Conservation (phyloP, 2,797 vertebrate genomes). For the Mus minutoides region DNA sequence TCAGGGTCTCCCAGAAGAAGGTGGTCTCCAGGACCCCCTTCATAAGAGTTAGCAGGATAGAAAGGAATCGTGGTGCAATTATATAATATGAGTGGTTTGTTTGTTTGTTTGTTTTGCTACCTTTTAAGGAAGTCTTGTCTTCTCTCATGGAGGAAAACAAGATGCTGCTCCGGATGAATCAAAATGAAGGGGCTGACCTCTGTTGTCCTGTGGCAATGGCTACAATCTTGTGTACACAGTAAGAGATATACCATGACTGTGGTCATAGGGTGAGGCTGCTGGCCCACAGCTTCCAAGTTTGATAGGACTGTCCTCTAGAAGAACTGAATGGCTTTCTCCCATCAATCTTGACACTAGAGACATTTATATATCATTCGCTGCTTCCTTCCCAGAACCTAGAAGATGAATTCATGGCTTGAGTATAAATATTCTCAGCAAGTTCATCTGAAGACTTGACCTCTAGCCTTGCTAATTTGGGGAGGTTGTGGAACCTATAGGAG, state of each 20-base stretch:
- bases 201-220: not conserved
- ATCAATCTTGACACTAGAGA: not conserved
- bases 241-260: not conserved
- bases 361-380: not conserved
- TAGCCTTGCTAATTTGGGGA: not conserved
- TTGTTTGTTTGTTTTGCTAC: not conserved
- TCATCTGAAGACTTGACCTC: not conserved
- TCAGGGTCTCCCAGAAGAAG: slow-evolving; percentile 1
- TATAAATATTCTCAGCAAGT: not conserved
- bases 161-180: not conserved
- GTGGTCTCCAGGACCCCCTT: not conserved
- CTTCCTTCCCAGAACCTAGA: not conserved
- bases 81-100: not conserved
- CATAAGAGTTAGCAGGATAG: not conserved
- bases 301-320: not conserved
- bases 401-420: not conserved
- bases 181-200: not conserved
- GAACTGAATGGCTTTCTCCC: not conserved
- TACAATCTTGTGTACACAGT: not conserved
- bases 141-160: not conserved
- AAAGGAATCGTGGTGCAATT: not conserved
- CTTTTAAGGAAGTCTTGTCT: not conserved
- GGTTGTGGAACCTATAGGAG: not conserved
- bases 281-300: not conserved
- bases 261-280: not conserved